phyloP scores from a whole-genome alignment of 1,140 invertebrate species.

The Hypsibius dujardini region DNA sequence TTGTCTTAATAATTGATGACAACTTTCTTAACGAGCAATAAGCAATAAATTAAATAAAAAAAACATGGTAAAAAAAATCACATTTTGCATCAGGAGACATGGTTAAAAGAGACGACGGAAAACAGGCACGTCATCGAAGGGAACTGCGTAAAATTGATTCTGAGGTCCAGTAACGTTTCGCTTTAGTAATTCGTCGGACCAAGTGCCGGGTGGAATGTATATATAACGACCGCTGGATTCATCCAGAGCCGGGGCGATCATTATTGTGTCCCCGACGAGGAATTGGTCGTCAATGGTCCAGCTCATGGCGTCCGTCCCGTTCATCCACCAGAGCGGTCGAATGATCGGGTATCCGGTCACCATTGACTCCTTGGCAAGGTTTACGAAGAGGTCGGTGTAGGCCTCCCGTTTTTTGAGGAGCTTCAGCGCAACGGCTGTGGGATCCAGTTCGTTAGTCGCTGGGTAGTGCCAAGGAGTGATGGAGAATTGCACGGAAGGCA shows the following conservation, averaged over 20 bases:
- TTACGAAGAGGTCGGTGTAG: conserved; percentile 45
- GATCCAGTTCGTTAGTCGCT: conserved; percentile 39
- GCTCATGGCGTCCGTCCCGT: conserved; percentile 57
- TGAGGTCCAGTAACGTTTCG: conserved; percentile 62
- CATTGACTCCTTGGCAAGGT: conserved; percentile 39
- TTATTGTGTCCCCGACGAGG: conserved; percentile 56
- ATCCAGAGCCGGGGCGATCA: conserved; percentile 65
- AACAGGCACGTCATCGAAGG: not conserved
- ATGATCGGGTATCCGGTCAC: conserved; percentile 63
- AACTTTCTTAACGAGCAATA: too few relatives aligned
- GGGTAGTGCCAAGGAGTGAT: conserved; percentile 66
- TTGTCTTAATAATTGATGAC: too few relatives aligned
- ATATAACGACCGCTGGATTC: conserved; percentile 35
- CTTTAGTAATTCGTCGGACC: conserved; percentile 69
- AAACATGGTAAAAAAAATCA: too few relatives aligned
- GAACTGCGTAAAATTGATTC: not conserved
- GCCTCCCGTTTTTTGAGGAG: conserved; percentile 50
- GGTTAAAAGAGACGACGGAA: not conserved
- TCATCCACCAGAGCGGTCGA: conserved; percentile 74
- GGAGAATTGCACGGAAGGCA: conserved; percentile 72
- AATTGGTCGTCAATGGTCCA: conserved; percentile 62
- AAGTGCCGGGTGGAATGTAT: conserved; percentile 66
- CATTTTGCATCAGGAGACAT: too few relatives aligned
- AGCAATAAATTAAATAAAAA: too few relatives aligned
- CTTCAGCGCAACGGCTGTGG: conserved; percentile 43